Evolutionary conservation across 2,113 vertebrate species (phyloP), one percentile per base, ranked within the genome.

Genomic region (Riparia riparia): DNA sequence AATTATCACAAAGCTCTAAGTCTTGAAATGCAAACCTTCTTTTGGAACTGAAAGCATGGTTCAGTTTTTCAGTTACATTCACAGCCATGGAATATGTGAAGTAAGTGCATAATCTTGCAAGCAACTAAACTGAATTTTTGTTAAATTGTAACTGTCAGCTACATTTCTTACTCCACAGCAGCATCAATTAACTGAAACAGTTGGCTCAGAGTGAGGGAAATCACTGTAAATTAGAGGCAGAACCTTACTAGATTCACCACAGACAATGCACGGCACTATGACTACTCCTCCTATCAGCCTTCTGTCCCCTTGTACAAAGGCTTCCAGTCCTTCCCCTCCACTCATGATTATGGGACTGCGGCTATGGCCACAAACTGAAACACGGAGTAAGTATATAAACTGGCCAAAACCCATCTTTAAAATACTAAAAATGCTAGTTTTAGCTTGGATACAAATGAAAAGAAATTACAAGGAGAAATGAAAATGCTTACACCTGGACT

Each of bases 21-120:
- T 69, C 31, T 73, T 91, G 39, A 58, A 65, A 84, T 47, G 51
- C 71, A 77, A 89, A 84, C 18, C 32, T 29, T 4, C 37, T 49
- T 84, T 81, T 28, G 77, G 21, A 89, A 74, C 64, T 32, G 31
- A 73, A 83, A 73, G 58, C 56, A 58, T 19, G 29, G 49, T 71
- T 71, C 42, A 39, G 24, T 68, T 91, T 91, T 90, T 86, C 80
- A 89, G 31, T 68, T 95, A 63, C 64, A 54, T 86, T 86, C 72
- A 50, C 34, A 89, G 56, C 19, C 10, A n/a, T 31, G 21, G 78
- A 42, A 80, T 69, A 31, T 73, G 34, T 84, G 90, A 73, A 82
- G 4, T 51, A 60, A 81, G 34, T 42, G 42, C 51, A 50, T 42
- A 28, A 93, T 45, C 66, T 72, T 56, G 37, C 57, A 78, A 78